Evolutionary conservation across 1,140 invertebrate species (phyloP), one percentile per base, ranked within the genome.

Genomic region (Saccostrea glomerata): DNA sequence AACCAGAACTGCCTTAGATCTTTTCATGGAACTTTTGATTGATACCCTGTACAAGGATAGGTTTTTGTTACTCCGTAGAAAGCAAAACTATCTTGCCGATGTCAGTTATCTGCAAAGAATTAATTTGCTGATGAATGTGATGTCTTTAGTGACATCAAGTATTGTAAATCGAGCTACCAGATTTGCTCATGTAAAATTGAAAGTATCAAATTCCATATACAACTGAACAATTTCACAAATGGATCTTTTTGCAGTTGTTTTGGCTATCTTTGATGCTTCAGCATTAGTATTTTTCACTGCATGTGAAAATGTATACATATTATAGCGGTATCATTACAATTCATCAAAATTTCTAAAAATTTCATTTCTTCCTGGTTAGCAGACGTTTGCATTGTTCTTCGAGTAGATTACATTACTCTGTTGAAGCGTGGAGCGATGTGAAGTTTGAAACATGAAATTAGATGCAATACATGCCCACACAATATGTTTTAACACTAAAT

Each of bases 401-500:
- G 47, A 47, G 47, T 60, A n/a, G 17, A 0, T 63, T 20, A 63
- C n/a, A 36, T 36, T 36, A 36, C 17, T 6, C 17, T n/a, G 58
- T 20, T 63, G 13, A 17, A 20, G 15, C 58, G 15, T 20, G 58
- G 15, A 63, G 17, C 17, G 0, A 2, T 77, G 17, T 66, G 23
- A 66, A n/a, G 7, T 23, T 77, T 77, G 70, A 77, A 15, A 30
- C 30, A 25, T 17, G 12, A 58, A 58, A 58, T 58, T 58, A 15
- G 70, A 77, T 77, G 70, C 70, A 30, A 77, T 30, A 30, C 13
- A 30, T 77, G 70, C 70, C 70, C 70, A 77, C 70, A 77, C 70
- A 77, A 77, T 73, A 73, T 77, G 70, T 77, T 77, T 77, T 77
- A 77, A 77, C 70, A 77, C 70, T 77, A 77, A 77, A 77, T 30